A percentile compares a stretch with the other conserved stretches of the same genome.
Evolutionary conservation across 2,888 invertebrate species (phyloP).

Genomic region (Rhagonycha fulva): DNA sequence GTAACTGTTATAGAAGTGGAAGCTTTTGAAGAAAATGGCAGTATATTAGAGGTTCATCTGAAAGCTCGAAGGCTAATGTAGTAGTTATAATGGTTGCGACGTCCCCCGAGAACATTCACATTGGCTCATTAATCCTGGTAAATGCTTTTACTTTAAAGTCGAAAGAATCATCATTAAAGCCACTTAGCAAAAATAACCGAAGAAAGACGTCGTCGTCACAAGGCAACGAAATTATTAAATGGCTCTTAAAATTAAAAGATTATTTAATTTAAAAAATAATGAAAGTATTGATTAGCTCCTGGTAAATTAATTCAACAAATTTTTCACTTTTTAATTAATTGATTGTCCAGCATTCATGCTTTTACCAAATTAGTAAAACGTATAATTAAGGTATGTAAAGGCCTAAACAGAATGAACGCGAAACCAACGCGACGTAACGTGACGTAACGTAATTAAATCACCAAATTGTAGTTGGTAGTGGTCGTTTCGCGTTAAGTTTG

Average conservation of each 20-base stretch:
- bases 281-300: neutral
- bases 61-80: constrained; percentile 32
- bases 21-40: constrained; percentile 11
- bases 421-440: too few species aligned
- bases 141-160: constrained; percentile 37
- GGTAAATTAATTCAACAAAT: neutral
- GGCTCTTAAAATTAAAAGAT: neutral
- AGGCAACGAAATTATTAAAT: constrained; percentile 19
- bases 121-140: constrained; percentile 39
- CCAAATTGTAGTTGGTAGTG: too few species aligned
- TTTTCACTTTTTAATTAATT: neutral
- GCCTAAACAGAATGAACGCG: too few species aligned
- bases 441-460: too few species aligned
- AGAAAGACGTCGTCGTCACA: constrained; percentile 8
- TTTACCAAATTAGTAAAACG: neutral
- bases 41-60: constrained; percentile 29
- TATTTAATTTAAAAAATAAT: neutral
- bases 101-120: constrained; percentile 35
- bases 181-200: constrained; percentile 22
- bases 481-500: too few species aligned
- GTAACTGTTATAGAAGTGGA: constrained; percentile 12
- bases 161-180: constrained; percentile 34
- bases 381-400: neutral
- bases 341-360: neutral
- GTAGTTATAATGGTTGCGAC: constrained; percentile 33